A percentile compares a stretch with the other conserved stretches of the same genome.
Evolutionary conservation across 92 coral and sea anemone species (phyloP).

Genomic region (Bergia sp.): DNA sequence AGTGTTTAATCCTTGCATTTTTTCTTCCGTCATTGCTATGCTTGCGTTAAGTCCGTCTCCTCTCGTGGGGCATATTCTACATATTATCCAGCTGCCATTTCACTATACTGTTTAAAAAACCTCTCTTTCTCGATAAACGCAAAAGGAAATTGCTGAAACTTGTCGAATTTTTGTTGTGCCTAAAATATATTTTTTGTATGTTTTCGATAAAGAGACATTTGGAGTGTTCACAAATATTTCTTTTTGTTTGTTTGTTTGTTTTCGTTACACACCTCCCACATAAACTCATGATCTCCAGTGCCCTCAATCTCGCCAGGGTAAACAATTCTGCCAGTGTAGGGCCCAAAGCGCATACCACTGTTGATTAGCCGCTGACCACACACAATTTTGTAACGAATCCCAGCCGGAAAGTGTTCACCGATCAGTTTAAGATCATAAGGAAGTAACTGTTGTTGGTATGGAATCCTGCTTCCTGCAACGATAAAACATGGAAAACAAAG

Average conservation of each 20-base stretch:
- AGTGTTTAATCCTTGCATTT: too few species aligned
- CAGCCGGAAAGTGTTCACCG: conserved; percentile 41
- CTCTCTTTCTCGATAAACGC: neutral
- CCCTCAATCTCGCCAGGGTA: conserved; percentile 45
- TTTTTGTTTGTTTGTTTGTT: neutral
- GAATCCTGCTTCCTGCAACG: neutral
- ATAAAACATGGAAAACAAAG: neutral
- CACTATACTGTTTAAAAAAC: too few species aligned
- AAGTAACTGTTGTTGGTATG: conserved; percentile 24
- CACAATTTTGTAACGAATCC: conserved; percentile 72
- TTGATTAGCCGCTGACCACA: conserved; percentile 84
- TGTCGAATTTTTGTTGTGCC: too few species aligned
- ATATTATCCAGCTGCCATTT: too few species aligned
- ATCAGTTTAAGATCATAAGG: conserved; percentile 57
- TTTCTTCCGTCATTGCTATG: too few species aligned
- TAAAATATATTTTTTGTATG: too few species aligned
- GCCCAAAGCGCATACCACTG: conserved; percentile 87
- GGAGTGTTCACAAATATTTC: too few species aligned
- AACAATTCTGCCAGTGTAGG: conserved; percentile 74
- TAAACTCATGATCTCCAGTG: conserved; percentile 51
- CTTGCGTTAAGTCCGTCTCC: too few species aligned
- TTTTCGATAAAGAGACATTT: too few species aligned
- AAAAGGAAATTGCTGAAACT: too few species aligned
- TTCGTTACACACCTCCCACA: conserved; percentile 82
- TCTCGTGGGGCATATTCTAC: too few species aligned